These are phyloP conservation scores for Tipula helvola DNA, from an alignment of 2,888 invertebrate genomes.

Conservation along the genomic window DNA sequence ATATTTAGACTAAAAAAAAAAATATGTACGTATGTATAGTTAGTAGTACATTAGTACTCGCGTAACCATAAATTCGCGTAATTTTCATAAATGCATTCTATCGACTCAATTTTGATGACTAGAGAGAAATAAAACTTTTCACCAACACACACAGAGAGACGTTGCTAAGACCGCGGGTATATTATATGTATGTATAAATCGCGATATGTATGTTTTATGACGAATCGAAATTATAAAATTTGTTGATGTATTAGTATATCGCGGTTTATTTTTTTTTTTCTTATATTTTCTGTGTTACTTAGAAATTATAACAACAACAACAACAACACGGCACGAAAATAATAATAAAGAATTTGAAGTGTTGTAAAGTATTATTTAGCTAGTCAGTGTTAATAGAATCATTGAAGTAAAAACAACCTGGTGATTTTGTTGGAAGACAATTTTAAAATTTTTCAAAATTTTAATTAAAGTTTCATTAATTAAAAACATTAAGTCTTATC, in stretches of 20 bases:
- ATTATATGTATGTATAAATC: neutral
- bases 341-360: neutral
- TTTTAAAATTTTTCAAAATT: constrained; percentile 9
- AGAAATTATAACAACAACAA: constrained; percentile 26
- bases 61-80: neutral
- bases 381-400: constrained; percentile 37
- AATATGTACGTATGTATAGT: neutral
- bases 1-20: neutral
- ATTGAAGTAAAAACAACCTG: constrained; percentile 31
- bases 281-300: constrained; percentile 18
- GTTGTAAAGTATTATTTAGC: constrained; percentile 19
- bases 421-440: neutral
- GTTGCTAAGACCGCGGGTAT: neutral
- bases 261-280: constrained; percentile 11
- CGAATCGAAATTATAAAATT: neutral
- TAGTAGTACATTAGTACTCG: neutral
- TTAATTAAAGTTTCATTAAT: neutral
- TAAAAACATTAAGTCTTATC: neutral
- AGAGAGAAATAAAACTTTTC: neutral
- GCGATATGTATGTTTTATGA: neutral
- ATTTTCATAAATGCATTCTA: neutral
- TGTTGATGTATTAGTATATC: constrained; percentile 12
- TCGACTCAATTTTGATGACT: neutral
- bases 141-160: neutral
- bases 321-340: neutral